A percentile compares a stretch with the other conserved stretches of the same genome.
These are phyloP conservation scores for Oscheius sp. DNA, from an alignment of 2,888 invertebrate species.

Conservation along the genomic window DNA sequence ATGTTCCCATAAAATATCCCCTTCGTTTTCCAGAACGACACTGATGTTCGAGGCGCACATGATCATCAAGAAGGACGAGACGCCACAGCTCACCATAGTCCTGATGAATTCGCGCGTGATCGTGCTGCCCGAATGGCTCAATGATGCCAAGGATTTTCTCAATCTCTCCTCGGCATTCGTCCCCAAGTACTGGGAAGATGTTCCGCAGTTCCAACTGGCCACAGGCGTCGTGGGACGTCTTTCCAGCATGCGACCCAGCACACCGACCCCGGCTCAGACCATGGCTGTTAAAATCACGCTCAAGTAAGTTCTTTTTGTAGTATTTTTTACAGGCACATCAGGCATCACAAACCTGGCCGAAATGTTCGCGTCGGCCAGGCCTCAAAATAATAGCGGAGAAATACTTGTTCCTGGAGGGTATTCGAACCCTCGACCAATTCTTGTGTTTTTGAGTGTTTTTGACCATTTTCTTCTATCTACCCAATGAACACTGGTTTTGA, in stretches of 20 bases:
- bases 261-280: constrained; percentile 27
- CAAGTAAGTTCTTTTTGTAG: constrained; percentile 19
- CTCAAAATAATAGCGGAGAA: too few relatives aligned
- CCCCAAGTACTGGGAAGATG: constrained; percentile 47
- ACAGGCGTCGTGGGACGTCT: constrained; percentile 18
- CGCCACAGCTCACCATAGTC: constrained; percentile 68
- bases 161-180: constrained; percentile 61
- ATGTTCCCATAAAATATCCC: too few relatives aligned
- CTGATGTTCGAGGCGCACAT: constrained; percentile 69
- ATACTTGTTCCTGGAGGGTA: too few relatives aligned
- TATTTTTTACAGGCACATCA: not conserved
- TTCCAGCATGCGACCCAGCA: not conserved
- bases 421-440: too few relatives aligned
- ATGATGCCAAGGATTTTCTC: constrained; percentile 66
- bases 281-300: constrained; percentile 54
- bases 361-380: too few relatives aligned
- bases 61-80: constrained; percentile 66
- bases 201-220: not conserved
- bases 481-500: too few relatives aligned
- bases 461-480: too few relatives aligned
- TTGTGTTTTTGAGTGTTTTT: too few relatives aligned
- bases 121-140: constrained; percentile 68
- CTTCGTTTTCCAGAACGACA: constrained; percentile 79
- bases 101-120: constrained; percentile 67
- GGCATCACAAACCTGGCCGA: too few relatives aligned